Base-by-base conservation (phyloP, 1,140 invertebrate species). In the Aphelenchoides fujianensis region DNA sequence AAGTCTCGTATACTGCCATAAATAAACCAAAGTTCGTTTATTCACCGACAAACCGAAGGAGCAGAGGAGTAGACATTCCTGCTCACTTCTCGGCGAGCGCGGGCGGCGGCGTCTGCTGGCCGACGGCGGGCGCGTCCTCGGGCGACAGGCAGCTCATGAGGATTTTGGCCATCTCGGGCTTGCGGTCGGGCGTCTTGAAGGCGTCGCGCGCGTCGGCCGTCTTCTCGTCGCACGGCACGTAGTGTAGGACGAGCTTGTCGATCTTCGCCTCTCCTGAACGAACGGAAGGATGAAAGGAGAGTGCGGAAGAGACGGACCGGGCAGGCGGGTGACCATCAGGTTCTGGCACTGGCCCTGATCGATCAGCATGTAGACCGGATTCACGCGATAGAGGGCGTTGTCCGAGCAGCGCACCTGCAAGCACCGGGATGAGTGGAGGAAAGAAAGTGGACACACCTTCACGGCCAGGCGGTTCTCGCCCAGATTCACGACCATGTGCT, bases 231-330 rank as follows among this genome's bases (percentile, higher is more conserved):
- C 19, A 19, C 27, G 19, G 52, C 19, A 53, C 27, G 27, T 53
- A 53, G 2, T 53, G 52, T 27, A 53, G 27, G 27, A 53, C 52
- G 19, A 53, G 52, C 52, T 53, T 53, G 52, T 53, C 52, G 52
- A 23, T 53, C 52, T 53, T 53, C 27, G 52, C 19, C 19, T 19
- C 19, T 1, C 52, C 52, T 53, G 52, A n/a, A 27, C 19, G 27
- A 27, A 27, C 2, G 2, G 19, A 53, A 53, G 12, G 12, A 12
- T 48, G 12, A 48, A 12, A 12, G 12, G 12, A 48, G n/a, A 12
- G n/a, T n/a, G 41, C 41, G 12, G n/a, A 48, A 48, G n/a, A 12
- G n/a, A 12, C 12, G n/a, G n/a, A 12, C 12, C 41, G 12, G n/a
- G n/a, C n/a, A n/a, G 41, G 41, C 12, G 41, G 12, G 12, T 48